Evolutionary conservation across 1,140 invertebrate species (phyloP), one percentile per base, ranked within the genome.

Genomic region (Chelonus insularis): DNA sequence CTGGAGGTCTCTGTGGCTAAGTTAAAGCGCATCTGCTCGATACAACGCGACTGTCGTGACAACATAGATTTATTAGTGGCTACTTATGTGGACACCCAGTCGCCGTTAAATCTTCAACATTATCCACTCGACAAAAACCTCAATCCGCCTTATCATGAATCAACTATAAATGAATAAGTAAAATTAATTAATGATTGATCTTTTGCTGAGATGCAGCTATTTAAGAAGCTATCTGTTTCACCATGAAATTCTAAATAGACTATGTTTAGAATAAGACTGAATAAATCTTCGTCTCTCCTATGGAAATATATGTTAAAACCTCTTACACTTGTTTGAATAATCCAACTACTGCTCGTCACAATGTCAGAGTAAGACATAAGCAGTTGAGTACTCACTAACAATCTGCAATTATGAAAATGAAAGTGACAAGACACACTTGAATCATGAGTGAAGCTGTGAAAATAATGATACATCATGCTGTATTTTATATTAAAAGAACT

Each of bases 391-490:
- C 32, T 60, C 25, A 63, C 66, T 62, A 68, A 71, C 64, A 65
- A 68, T 60, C 54, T 57, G 62, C 60, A 68, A 71, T 68, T 68
- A 71, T 65, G 65, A 71, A 67, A 68, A 66, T 45, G 65, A 68
- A 67, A 71, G 67, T 71, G 65, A 63, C 64, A 65, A 68, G 65
- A 47, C 51, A 54, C 60, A 62, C 55, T 63, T 58, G 58, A 68
- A 65, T 69, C 66, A 68, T 39, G 48, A 29, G 8, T 16, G 23
- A 60, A 43, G 36, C 41, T 63, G 51, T 36, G 34, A 23, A 12
- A 23, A 29, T n/a, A n/a, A n/a, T n/a, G n/a, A n/a, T n/a, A n/a
- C n/a, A n/a, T n/a, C n/a, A n/a, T n/a, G n/a, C n/a, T n/a, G n/a
- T n/a, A n/a, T n/a, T n/a, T n/a, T n/a, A n/a, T n/a, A n/a, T n/a